Conservation (phyloP, 2,797 vertebrate genomes). For the Picus viridis region DNA sequence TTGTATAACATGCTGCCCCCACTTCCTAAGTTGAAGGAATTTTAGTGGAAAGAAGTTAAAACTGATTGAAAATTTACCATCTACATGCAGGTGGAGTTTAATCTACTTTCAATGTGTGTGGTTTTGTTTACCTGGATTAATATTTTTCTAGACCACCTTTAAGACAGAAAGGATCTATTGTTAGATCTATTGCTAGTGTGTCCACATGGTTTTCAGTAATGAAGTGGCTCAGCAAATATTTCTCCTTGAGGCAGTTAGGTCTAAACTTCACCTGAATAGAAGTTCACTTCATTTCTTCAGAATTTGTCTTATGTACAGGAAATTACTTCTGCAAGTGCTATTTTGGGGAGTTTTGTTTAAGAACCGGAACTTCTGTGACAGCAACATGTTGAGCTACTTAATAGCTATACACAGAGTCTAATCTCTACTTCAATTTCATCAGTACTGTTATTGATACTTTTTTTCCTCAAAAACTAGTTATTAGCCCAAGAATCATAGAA, state of each 20-base stretch:
- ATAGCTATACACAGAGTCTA: background rate
- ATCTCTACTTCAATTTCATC: background rate
- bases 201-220: background rate
- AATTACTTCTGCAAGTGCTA: background rate
- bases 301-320: accelerated
- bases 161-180: background rate
- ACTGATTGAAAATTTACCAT: background rate
- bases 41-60: background rate
- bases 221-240: background rate
- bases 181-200: background rate
- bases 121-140: background rate
- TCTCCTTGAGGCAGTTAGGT: background rate
- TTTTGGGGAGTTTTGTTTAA: background rate
- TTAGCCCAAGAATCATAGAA: background rate
- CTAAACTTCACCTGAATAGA: background rate
- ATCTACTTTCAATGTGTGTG: background rate
- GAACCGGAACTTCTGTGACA: background rate
- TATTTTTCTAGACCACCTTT: background rate
- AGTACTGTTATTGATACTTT: background rate
- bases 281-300: background rate
- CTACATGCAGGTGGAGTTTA: background rate
- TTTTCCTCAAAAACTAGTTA: background rate
- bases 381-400: background rate
- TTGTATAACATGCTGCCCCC: background rate
- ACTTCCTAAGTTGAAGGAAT: background rate